Evolutionary conservation across 2,797 vertebrate genomes (phyloP).

Genomic region (Pipistrellus pipistrellus): DNA sequence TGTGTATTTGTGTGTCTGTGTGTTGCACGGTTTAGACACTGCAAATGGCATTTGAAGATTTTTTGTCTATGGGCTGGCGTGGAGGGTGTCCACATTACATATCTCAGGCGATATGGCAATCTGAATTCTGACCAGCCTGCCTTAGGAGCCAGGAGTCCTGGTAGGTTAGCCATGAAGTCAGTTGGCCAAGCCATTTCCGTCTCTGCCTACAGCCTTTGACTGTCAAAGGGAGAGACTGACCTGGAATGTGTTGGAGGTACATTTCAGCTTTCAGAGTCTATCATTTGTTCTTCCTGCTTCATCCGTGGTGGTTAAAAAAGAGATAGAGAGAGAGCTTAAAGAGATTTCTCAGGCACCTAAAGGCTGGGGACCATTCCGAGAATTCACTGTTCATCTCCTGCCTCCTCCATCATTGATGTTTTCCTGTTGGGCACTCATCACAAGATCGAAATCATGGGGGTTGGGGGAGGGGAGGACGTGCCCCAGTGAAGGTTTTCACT

Average conservation of each 20-base stretch:
- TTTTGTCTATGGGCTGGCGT: not conserved
- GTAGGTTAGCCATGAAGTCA: not conserved
- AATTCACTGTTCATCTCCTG: not conserved
- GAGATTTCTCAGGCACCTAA: not conserved
- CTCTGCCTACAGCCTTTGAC: not conserved
- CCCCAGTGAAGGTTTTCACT: not conserved
- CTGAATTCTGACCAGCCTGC: not conserved
- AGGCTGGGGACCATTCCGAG: not conserved
- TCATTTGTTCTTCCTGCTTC: not conserved
- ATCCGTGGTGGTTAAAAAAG: not conserved
- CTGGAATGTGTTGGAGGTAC: not conserved
- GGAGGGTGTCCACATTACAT: not conserved
- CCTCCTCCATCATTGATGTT: not conserved
- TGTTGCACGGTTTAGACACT: constrained; percentile 47
- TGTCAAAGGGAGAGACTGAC: not conserved
- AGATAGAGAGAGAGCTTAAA: not conserved
- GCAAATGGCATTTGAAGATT: constrained; percentile 49
- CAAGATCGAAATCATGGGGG: not conserved
- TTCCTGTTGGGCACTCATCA: not conserved
- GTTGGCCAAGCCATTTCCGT: not conserved
- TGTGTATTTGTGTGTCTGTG: not conserved
- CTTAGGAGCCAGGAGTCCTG: not conserved
- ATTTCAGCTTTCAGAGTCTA: not conserved
- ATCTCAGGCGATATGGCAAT: not conserved
- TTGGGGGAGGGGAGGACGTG: accelerated